Percentiles rank a stretch among this genome's conserved stretches.
phyloP scores from a whole-genome alignment of 2,113 vertebrate genomes.

The Thermophis baileyi region DNA sequence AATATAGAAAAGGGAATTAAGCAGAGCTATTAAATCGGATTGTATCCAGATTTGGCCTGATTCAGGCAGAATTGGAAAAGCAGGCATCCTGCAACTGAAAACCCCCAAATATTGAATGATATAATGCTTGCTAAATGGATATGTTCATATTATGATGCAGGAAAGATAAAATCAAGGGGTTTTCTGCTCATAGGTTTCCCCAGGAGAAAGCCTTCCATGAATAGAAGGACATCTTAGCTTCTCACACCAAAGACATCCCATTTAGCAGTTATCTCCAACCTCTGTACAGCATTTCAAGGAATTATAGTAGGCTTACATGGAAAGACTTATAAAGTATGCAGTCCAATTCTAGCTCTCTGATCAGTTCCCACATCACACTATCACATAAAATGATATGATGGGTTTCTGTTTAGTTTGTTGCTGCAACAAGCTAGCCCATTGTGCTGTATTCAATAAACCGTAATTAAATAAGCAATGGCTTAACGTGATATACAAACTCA shows the following conservation, averaged over 20 bases:
- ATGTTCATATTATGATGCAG: background rate
- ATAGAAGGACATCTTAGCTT: background rate
- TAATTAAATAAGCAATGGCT: background rate
- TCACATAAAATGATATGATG: background rate
- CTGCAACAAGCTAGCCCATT: background rate
- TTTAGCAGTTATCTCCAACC: background rate
- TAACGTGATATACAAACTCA: background rate
- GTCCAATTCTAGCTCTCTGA: background rate
- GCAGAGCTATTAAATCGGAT: slow-evolving; percentile 40
- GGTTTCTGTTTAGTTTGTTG: background rate
- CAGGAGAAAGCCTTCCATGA: background rate
- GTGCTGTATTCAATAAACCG: background rate
- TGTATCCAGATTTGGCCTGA: background rate
- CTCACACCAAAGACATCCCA: background rate
- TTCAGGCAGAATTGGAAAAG: background rate
- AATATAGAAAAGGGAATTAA: slow-evolving; percentile 45
- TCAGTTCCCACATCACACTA: background rate
- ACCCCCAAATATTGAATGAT: background rate
- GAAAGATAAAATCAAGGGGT: background rate
- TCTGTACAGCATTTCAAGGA: background rate
- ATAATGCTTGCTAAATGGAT: background rate
- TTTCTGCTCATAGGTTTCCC: background rate
- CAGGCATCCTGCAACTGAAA: background rate
- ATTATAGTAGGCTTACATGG: background rate
- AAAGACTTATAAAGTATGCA: background rate